Base-by-base conservation (phyloP, 2,113 vertebrate genomes). In the Nanorana parkeri region DNA sequence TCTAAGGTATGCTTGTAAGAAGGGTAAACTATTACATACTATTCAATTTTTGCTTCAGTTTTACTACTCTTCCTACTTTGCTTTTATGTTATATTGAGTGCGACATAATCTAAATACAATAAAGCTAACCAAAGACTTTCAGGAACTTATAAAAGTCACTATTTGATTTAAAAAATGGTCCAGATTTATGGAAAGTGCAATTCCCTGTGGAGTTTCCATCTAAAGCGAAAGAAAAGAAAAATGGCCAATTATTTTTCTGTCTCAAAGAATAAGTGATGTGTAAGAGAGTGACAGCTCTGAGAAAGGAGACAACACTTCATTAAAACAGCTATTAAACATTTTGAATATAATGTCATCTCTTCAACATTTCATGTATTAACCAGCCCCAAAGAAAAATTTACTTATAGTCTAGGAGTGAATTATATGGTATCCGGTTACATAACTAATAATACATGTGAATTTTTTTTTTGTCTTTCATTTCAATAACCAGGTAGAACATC, bases 211-310 rank as follows among this genome's bases (percentile, higher is more conserved):
- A 81, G 88, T 81, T 83, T 32, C 1, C 68, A 55, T 86, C 86
- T 89, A 47, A 47, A 47, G 8, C 84, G 83, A 84, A 72, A 87
- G 78, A 81, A 55, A 4, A 78, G 85, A 86, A 88, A 92, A 91
- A 90, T 86, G 87, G 91, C 85, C 91, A 93, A 92, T 95, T 95
- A 93, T 92, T 94, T 96, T 95, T 95, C 92, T 94, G 86, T 93
- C 88, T 95, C 91, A 94, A 89, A 85, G 90, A 91, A 89, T 85
- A 88, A 86, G 93, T 95, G 93, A 95, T 94, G 90, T 90, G 90
- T 86, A 88, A 86, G 82, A 86, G 87, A 92, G 85, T 91, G 93
- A 94, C 92, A 94, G 89, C 83, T 85, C 84, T 77, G 84, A 85
- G 74, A 87, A 77, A 82, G 82, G 90, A 87, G 90, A 89, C 87